phyloP scores from a whole-genome alignment of 2,888 invertebrate genomes.

The Spilosoma lubricipeda region DNA sequence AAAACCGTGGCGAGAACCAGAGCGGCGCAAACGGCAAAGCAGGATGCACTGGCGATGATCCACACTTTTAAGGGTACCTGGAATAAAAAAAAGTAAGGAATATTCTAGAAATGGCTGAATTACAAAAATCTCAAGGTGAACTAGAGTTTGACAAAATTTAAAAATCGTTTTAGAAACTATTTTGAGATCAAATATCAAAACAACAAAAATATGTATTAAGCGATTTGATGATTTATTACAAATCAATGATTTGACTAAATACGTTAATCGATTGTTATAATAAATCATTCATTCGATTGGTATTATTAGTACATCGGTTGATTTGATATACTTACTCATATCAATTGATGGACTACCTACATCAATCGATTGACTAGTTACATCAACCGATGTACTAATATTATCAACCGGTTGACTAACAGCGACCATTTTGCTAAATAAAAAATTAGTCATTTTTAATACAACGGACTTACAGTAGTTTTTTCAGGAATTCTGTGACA shows the following conservation, averaged over 20 bases:
- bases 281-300: too few species aligned
- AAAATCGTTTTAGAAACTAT: too few species aligned
- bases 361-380: neutral
- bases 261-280: neutral
- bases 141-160: too few species aligned
- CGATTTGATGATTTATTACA: too few species aligned
- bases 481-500: conserved; percentile 67
- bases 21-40: conserved; percentile 78
- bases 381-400: neutral
- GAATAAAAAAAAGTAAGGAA: conserved; percentile 18
- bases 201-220: too few species aligned
- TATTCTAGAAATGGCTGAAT: neutral
- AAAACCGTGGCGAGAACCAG: conserved; percentile 78
- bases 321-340: neutral
- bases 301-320: too few species aligned
- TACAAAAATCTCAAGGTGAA: neutral
- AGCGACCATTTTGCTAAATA: too few species aligned
- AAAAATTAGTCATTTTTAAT: too few species aligned
- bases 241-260: neutral
- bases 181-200: too few species aligned
- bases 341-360: neutral
- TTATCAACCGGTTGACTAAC: too few species aligned
- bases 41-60: conserved; percentile 79
- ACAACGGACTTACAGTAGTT: conserved; percentile 63
- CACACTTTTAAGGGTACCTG: conserved; percentile 81